Base-by-base conservation (phyloP, 1,140 invertebrate species). In the Cylas formicarius region DNA sequence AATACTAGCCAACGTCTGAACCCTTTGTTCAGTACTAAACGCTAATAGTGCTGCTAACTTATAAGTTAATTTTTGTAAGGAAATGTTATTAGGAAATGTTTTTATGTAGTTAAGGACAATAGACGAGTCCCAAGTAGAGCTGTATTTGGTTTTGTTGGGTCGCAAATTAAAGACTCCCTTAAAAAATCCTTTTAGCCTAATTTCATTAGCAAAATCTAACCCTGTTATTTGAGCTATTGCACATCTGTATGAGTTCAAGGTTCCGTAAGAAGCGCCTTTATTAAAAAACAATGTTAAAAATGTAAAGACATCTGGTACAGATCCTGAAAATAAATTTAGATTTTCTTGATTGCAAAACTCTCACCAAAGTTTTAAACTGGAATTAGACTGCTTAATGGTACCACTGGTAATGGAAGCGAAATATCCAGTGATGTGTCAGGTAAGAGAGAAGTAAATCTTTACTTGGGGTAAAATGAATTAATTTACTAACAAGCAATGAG, bases 181-280 rank as follows among this genome's bases (percentile, higher is more conserved):
- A 38, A 44, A 44, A 37, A 44, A 44, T 13, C 43, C 9, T 37
- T 38, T 44, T 28, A 37, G 5, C 11, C 20, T 17, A 36, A 26
- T 8, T 14, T 24, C 41, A 8, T 22, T 10, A 9, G 16, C 8
- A 23, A 36, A 9, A 16, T 19, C 21, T n/a, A 11, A n/a, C 5
- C 9, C 9, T 14, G 18, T 8, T 26, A 44, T 37, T 11, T 18
- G 23, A 37, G 9, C 34, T 29, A 44, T 8, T 8, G 24, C 33
- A 2, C n/a, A 31, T 39, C 43, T 37, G 18, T 26, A 28, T n/a
- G 32, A 27, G 22, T 38, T 44, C 14, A 44, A 11, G n/a, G 43
- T 27, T 6, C 33, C 17, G 17, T 38, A 44, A 19, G 43, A 38
- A 28, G 10, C 13, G 3, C 33, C 43, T 13, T 38, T 17, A 24